phyloP scores from a whole-genome alignment of 2,888 invertebrate genomes.

The Drosophila parthenogenetica region DNA sequence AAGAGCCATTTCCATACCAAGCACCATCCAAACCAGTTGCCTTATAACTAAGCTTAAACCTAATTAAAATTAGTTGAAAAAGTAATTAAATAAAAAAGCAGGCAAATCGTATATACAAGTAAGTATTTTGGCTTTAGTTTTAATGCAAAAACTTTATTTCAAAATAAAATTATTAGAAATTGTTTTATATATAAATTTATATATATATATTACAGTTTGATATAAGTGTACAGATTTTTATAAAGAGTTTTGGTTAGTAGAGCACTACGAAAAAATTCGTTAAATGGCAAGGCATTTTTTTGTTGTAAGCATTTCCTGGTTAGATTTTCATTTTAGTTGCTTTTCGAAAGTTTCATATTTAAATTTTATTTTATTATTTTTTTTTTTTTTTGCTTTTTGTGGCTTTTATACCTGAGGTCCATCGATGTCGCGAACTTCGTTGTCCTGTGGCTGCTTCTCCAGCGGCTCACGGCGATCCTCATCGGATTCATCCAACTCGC shows the following conservation, averaged over 20 bases:
- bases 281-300: constrained; percentile 49
- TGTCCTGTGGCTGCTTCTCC: constrained; percentile 74
- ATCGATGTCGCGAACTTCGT: constrained; percentile 83
- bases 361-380: constrained; percentile 22
- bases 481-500: constrained; percentile 63
- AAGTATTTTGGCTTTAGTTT: constrained; percentile 46
- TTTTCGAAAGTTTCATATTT: constrained; percentile 26
- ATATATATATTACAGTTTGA: constrained; percentile 59
- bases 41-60: constrained; percentile 31
- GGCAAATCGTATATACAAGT: constrained; percentile 52
- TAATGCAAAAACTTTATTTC: constrained; percentile 70
- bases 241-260: constrained; percentile 59
- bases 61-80: constrained; percentile 44
- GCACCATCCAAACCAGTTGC: constrained; percentile 32
- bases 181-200: constrained; percentile 35
- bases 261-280: constrained; percentile 31
- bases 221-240: constrained; percentile 33
- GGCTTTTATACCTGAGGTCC: constrained; percentile 84
- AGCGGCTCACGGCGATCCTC: constrained; percentile 77
- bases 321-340: constrained; percentile 60
- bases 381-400: constrained; percentile 20
- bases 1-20: constrained; percentile 46
- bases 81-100: constrained; percentile 10
- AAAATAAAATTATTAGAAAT: constrained; percentile 56
- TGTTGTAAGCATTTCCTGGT: constrained; percentile 53